Evolutionary conservation across 1,140 invertebrate genomes (phyloP), one percentile per base, ranked within the genome.

Genomic region (Diuraphis noxia): DNA sequence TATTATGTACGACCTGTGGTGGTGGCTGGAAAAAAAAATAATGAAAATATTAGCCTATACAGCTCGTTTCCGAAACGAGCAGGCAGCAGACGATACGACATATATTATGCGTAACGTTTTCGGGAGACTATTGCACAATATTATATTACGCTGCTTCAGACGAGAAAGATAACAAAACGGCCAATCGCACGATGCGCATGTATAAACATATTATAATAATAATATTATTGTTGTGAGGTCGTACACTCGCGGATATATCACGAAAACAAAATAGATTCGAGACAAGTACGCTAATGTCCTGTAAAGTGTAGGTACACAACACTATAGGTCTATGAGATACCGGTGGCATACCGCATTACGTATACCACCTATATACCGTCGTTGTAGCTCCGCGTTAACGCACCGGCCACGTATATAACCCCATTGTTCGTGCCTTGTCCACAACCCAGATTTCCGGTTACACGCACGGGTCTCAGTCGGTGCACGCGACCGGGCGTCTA

Each of bases 381-480:
- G 87, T 88, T 46, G 38, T 40, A 38, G 7, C 79, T 38, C 23
- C 21, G 36, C 2, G 38, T 38, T n/a, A 34, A 72, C 1, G 38
- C 21, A 40, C 34, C 9, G 23, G 13, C 25, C 38, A 25, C 36
- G 52, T 30, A 40, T 38, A 36, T 17, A 52, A 46, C 41, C 88
- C 88, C 88, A 90, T 90, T 90, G 88, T 90, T 72, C 41, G 88
- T 17, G 19, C 56, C n/a, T 72, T 13, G 87, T 89, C 77, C 63
- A 41, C 46, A 90, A 19, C 41, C 21, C 88, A 49, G 72, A 90
- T 81, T 90, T 90, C 88, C 88, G 88, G 88, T 90, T 79, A 79
- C n/a, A 79, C 88, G 36, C 72, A n/a, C 88, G 88, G 46, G 43
- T 23, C 81, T 25, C 40, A 30, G 40, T 30, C 81, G 81, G 87